Conservation (phyloP, 2,797 vertebrate species). For the Hapalemur alaotrensis region DNA sequence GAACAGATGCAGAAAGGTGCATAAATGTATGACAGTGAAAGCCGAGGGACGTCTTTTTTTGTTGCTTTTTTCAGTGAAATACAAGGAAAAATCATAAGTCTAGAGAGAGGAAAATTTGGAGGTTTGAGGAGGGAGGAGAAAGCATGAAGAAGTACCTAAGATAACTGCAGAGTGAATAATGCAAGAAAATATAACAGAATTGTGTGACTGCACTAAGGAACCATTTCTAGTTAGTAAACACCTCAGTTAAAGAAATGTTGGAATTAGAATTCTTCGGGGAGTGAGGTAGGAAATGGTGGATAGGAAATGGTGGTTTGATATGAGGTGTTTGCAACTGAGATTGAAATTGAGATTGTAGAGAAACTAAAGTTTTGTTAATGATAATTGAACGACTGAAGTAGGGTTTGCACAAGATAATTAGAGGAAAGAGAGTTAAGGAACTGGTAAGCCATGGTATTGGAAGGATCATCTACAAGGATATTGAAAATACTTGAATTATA, state of each 20-base stretch:
- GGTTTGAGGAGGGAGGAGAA: not conserved
- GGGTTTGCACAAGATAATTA: not conserved
- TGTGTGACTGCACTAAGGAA: not conserved
- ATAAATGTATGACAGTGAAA: not conserved
- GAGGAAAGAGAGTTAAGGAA: not conserved
- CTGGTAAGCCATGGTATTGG: not conserved
- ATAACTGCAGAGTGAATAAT: not conserved
- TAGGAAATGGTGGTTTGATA: not conserved
- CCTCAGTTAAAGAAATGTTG: not conserved
- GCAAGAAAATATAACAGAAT: not conserved
- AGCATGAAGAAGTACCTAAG: not conserved
- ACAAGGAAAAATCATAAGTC: not conserved
- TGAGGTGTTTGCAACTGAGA: not conserved
- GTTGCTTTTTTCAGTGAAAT: not conserved
- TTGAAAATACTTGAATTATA: not conserved
- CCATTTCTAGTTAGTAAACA: not conserved
- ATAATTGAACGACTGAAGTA: not conserved
- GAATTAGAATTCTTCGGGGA: not conserved
- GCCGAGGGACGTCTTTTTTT: not conserved
- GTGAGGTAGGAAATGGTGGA: too few relatives aligned
- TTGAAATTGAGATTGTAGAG: not conserved
- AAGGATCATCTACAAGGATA: not conserved
- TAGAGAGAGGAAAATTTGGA: not conserved
- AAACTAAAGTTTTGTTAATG: not conserved
- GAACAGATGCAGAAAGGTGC: not conserved